Conservation (phyloP, 2,113 vertebrate genomes). For the Archocentrus centrarchus region DNA sequence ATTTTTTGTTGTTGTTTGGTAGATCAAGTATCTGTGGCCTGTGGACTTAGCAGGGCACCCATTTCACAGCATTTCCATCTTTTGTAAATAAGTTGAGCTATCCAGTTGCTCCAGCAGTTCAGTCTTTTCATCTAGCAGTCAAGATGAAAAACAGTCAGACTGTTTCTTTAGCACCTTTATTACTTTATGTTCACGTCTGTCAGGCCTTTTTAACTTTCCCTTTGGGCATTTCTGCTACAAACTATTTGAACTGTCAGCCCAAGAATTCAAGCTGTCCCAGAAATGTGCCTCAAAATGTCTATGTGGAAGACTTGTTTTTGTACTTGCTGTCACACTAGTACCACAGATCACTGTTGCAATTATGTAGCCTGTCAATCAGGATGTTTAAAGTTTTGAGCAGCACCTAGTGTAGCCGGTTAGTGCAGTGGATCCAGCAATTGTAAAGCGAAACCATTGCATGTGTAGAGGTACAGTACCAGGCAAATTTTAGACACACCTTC, state of each 20-base stretch:
- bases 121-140: neutral
- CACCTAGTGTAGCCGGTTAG: neutral
- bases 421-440: neutral
- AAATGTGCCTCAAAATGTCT: conserved; percentile 22
- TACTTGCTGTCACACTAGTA: conserved; percentile 3
- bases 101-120: neutral
- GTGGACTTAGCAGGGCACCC: neutral
- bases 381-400: neutral
- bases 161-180: neutral
- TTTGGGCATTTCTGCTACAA: conserved; percentile 8
- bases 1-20: no score
- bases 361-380: neutral
- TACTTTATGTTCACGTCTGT: neutral
- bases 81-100: neutral
- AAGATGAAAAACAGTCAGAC: neutral
- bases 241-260: neutral
- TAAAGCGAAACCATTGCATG: neutral
- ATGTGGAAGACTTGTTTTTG: conserved; percentile 16
- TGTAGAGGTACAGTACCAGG: neutral
- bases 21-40: neutral
- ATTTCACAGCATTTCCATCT: neutral
- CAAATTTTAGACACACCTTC: no score
- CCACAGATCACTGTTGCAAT: neutral
- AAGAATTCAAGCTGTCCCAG: neutral
- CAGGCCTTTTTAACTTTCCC: neutral